phyloP scores from a whole-genome alignment of 2,888 invertebrate genomes.

The Ptilodon capucinus region DNA sequence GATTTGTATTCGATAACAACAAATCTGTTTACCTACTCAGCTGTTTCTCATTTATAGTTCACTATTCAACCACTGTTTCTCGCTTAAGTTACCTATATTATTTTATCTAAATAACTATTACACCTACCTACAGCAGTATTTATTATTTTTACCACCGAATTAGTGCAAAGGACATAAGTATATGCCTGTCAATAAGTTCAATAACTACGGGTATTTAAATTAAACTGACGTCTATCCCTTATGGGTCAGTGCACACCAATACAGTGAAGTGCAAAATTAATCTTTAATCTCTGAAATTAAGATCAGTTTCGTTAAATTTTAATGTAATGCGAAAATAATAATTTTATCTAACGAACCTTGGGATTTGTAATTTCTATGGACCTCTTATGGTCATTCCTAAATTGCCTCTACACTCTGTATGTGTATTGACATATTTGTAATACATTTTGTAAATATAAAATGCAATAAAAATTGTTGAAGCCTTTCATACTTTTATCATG shows the following conservation, averaged over 20 bases:
- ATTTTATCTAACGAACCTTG: not conserved
- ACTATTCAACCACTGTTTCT: too few species aligned
- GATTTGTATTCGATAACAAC: not conserved
- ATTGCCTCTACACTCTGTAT: slow-evolving; percentile 22
- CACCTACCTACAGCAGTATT: slow-evolving; percentile 19
- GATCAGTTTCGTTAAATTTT: too few species aligned
- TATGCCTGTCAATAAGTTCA: slow-evolving; percentile 5
- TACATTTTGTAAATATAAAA: slow-evolving; percentile 28
- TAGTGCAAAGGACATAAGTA: slow-evolving; percentile 14
- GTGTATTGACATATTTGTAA: slow-evolving; percentile 22
- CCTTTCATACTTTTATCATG: slow-evolving; percentile 7
- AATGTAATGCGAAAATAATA: too few species aligned
- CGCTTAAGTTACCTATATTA: too few species aligned
- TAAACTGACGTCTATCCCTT: not conserved
- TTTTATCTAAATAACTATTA: not conserved
- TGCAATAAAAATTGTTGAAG: slow-evolving; percentile 35
- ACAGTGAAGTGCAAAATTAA: not conserved
- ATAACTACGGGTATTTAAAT: slow-evolving; percentile 18
- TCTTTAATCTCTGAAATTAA: not conserved
- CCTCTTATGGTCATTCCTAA: too few species aligned
- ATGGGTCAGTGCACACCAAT: not conserved
- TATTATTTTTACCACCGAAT: slow-evolving; percentile 22
- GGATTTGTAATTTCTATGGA: not conserved
- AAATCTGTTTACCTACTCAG: not conserved
- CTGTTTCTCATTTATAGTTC: too few species aligned